A percentile compares a stretch with the other conserved stretches of the same genome.
Evolutionary conservation across 30 jellyfish, hydroid and myxozoan genomes (phyloP).

Genomic region (Hydra vulgaris): DNA sequence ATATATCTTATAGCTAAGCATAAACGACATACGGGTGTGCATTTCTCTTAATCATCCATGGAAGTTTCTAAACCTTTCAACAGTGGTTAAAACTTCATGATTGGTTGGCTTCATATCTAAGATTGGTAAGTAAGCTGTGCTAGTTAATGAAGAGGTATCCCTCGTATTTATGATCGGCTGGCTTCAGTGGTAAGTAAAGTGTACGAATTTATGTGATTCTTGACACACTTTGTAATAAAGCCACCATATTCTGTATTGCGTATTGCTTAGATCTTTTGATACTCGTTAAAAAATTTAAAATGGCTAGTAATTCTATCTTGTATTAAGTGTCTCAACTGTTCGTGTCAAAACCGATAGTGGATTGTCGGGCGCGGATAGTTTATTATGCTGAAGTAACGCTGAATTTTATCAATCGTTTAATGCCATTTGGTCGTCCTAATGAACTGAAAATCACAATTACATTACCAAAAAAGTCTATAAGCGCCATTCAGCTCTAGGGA

Average conservation of each 20-base stretch:
- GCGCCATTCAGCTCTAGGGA: neutral
- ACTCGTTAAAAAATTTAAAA: too few species aligned
- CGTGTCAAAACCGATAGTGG: too few species aligned
- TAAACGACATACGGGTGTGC: neutral
- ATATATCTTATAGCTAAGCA: neutral
- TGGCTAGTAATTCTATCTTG: too few species aligned
- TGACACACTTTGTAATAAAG: too few species aligned
- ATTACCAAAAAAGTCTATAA: neutral
- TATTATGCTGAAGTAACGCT: too few species aligned
- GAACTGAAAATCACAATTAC: neutral
- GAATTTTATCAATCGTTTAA: neutral
- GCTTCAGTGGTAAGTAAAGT: too few species aligned
- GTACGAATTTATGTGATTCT: too few species aligned
- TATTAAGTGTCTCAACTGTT: too few species aligned
- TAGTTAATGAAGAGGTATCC: neutral
- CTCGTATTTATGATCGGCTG: too few species aligned
- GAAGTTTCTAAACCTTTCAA: neutral
- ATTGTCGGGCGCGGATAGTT: too few species aligned
- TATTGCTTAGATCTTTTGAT: too few species aligned
- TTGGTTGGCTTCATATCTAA: neutral
- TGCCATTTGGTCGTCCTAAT: neutral
- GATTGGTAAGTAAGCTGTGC: neutral
- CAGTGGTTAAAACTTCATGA: neutral
- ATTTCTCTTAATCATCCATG: neutral
- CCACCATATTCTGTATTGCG: too few species aligned